Base-by-base conservation (phyloP, 2,888 invertebrate genomes). In the Congeria kusceri region DNA sequence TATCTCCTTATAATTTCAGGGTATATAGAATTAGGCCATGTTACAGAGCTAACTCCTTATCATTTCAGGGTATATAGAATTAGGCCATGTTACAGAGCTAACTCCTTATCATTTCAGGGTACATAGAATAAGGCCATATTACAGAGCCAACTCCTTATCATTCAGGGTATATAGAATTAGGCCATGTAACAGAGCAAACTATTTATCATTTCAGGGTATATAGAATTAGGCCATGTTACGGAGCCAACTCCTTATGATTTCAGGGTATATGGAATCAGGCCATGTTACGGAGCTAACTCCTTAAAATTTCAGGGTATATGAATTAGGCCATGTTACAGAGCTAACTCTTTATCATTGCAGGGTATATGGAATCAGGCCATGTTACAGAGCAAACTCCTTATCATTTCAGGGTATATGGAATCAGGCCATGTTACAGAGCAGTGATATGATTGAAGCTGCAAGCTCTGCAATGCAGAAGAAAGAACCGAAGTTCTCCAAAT, bases 271-370 rank as follows among this genome's bases (percentile, higher is more conserved):
- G 96, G 92, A 99, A 99, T 94, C 96, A 96, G 93, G 93, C 95
- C 18, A 96, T 97, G 95, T 94, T 99, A 25, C 98, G 98, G 93
- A 97, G 97, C 86, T n/a, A n/a, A n/a, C n/a, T n/a, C n/a, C n/a
- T n/a, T n/a, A n/a, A n/a, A n/a, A n/a, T n/a, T n/a, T n/a, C n/a
- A n/a, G n/a, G n/a, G n/a, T n/a, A n/a, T n/a, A n/a, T n/a, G n/a
- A n/a, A n/a, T n/a, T n/a, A n/a, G n/a, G n/a, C n/a, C n/a, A n/a
- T n/a, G n/a, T n/a, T n/a, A n/a, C n/a, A n/a, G 5, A 32, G 32
- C 32, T 32, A 39, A 13, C 39, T 39, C 39, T 39, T 57, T 13
- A 25, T 11, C 77, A 56, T 90, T 90, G 65, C 94, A 98, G 98
- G 95, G 95, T 20, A 93, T 95, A 32, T 95, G 96, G 92, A 99